These are phyloP conservation scores for Vidua macroura DNA, from an alignment of 2,113 vertebrate species.

Conservation along the genomic window DNA sequence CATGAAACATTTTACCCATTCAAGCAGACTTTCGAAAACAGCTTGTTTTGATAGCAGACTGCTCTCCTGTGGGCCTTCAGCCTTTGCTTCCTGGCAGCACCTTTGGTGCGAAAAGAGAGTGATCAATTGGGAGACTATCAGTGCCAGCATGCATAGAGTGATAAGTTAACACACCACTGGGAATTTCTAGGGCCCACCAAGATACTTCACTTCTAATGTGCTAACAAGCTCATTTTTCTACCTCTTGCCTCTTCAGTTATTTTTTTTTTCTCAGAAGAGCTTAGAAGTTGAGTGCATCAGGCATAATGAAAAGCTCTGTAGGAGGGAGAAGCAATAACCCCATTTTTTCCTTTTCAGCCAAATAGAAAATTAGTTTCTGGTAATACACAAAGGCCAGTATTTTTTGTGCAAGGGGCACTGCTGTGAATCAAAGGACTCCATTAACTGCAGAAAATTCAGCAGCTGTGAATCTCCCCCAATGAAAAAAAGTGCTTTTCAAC, in stretches of 20 bases:
- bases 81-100: constrained; percentile 84
- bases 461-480: constrained; percentile 85
- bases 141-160: constrained; percentile 87
- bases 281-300: constrained; percentile 89
- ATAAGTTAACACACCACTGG: constrained; percentile 89
- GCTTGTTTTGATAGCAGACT: constrained; percentile 86
- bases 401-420: constrained; percentile 88
- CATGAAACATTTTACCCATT: constrained; percentile 79
- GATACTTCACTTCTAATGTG: constrained; percentile 90
- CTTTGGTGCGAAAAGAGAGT: constrained; percentile 83
- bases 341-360: constrained; percentile 92
- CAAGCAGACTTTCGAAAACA: constrained; percentile 83
- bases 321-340: constrained; percentile 88
- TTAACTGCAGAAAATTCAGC: constrained; percentile 87
- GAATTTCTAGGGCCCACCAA: constrained; percentile 85
- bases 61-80: constrained; percentile 82
- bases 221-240: constrained; percentile 96
- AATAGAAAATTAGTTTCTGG: constrained; percentile 98
- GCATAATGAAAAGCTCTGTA: constrained; percentile 92
- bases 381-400: constrained; percentile 95
- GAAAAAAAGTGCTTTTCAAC: constrained; percentile 85
- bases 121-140: constrained; percentile 88
- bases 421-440: constrained; percentile 88
- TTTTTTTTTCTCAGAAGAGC: constrained; percentile 86
- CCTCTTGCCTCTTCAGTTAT: constrained; percentile 86